phyloP scores from a whole-genome alignment of 2,888 invertebrate species.

The Nysson spinosus region DNA sequence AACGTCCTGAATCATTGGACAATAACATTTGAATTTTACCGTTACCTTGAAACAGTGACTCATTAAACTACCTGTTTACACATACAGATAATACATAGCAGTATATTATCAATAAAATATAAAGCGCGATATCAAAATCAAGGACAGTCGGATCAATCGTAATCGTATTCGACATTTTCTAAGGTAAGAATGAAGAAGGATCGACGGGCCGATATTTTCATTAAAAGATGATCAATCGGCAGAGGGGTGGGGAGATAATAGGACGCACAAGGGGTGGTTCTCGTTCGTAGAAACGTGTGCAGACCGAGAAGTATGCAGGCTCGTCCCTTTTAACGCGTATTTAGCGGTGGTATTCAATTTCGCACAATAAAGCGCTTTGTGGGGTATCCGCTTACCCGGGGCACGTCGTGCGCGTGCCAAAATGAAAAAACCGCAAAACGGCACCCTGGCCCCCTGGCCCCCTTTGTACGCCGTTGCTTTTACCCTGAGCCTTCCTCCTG shows the following conservation, averaged over 20 bases:
- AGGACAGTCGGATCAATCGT: too few species aligned
- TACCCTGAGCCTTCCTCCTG: background rate
- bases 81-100: too few species aligned
- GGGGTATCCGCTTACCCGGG: conserved; percentile 74
- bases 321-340: conserved; percentile 65
- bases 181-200: background rate
- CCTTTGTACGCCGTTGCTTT: conserved; percentile 49
- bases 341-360: conserved; percentile 73
- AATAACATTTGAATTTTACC: too few species aligned
- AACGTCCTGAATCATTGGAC: too few species aligned
- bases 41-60: too few species aligned
- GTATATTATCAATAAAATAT: too few species aligned
- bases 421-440: conserved; percentile 73
- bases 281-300: conserved; percentile 48
- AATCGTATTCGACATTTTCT: too few species aligned
- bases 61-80: too few species aligned
- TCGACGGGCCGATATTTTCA: conserved; percentile 10
- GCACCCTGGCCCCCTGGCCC: conserved; percentile 36
- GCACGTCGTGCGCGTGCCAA: conserved; percentile 72
- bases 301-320: conserved; percentile 36
- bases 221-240: conserved; percentile 31
- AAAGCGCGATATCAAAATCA: conserved; percentile 7
- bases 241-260: background rate
- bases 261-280: background rate
- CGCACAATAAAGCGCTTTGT: conserved; percentile 76